phyloP scores from a whole-genome alignment of 2,113 vertebrate genomes.

The Sphaerodactylus townsendi region DNA sequence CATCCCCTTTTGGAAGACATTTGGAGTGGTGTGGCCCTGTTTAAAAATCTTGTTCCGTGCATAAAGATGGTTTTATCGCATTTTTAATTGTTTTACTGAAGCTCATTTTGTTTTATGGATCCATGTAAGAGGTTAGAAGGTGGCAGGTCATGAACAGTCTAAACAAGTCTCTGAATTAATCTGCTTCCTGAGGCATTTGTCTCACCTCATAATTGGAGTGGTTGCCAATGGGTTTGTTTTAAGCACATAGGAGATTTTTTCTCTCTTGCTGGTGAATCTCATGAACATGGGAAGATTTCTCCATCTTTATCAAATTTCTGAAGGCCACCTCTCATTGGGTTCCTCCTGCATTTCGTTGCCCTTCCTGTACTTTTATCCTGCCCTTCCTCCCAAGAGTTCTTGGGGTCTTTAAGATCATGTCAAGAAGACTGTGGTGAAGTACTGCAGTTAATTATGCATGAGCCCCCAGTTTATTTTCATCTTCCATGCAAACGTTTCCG shows the following conservation, averaged over 20 bases:
- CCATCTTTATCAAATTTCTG: too few relatives aligned
- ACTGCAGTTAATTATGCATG: too few relatives aligned
- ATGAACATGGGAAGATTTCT: too few relatives aligned
- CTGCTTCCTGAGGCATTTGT: not conserved
- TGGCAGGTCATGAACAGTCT: not conserved
- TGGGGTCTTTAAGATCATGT: too few relatives aligned
- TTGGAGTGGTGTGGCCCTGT: not conserved
- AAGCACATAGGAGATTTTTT: not conserved
- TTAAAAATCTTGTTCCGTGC: not conserved
- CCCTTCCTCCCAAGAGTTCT: too few relatives aligned
- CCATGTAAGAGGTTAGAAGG: not conserved
- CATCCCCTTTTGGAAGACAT: not conserved
- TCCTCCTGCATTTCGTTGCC: too few relatives aligned
- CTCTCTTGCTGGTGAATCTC: not conserved
- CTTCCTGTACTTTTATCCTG: too few relatives aligned
- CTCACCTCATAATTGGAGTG: not conserved
- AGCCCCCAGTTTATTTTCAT: too few relatives aligned
- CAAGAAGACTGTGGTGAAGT: too few relatives aligned
- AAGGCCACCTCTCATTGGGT: too few relatives aligned
- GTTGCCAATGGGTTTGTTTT: not conserved
- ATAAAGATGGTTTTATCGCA: not conserved
- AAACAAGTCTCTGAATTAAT: not conserved
- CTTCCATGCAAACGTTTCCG: too few relatives aligned
- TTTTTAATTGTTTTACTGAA: not conserved
- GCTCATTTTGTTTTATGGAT: not conserved